Evolutionary conservation across 1,140 invertebrate genomes (phyloP), one percentile per base, ranked within the genome.

Genomic region (Dryas iulia): DNA sequence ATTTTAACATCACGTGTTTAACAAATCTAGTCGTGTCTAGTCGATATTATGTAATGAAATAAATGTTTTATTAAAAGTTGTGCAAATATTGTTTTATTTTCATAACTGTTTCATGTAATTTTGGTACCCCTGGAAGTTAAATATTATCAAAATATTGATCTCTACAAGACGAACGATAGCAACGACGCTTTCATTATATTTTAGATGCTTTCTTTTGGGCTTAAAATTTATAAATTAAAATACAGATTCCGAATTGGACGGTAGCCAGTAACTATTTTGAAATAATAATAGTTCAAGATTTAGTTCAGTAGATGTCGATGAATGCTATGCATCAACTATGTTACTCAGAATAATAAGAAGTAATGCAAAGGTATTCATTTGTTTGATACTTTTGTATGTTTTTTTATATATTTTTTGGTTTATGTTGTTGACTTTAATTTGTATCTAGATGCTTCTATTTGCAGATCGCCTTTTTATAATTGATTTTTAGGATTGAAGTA

Each of bases 11-110:
- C 78, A 72, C 83, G 73, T 86, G 70, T 68, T 74, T 72, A 76
- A 69, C 39, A 61, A 76, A 68, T 87, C 86, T 91, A 90, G 87
- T 90, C 87, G 81, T 84, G 73, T 90, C 87, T 90, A 90, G 87
- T 90, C 87, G 59, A 79, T 76, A 72, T 79, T 82, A 39, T 39
- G 56, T 77, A 86, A 84, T 86, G 86, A 89, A 86, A 81, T 81
- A 81, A 82, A 82, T 77, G 60, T 74, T 72, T 14, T 63, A 74
- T 71, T 71, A 63, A 72, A 70, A 67, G 71, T 47, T 73, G 58
- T 74, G 64, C 79, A 63, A 71, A 59, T 59, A 78, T 89, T 89
- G 89, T 91, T 91, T 91, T 89, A 89, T 91, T 91, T 88, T 66
- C 74, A 61, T 71, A 26, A 72, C 33, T 69, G 67, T 47, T 65